These are phyloP conservation scores for Dasyornis broadbenti DNA, from an alignment of 2,113 vertebrate species.

Conservation along the genomic window DNA sequence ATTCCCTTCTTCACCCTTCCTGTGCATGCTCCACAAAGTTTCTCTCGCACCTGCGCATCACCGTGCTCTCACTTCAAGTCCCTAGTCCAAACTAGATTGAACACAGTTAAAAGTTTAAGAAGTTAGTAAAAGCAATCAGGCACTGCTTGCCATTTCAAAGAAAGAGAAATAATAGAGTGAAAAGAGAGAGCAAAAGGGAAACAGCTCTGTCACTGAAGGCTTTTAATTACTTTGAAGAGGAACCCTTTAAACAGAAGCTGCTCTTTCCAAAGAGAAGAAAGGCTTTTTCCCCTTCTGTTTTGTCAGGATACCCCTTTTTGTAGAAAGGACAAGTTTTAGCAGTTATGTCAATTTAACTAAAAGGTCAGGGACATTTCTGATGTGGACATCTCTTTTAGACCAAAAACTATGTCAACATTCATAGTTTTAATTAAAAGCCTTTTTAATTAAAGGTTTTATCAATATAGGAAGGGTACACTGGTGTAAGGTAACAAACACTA, in stretches of 20 bases:
- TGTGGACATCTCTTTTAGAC: background rate
- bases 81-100: background rate
- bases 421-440: background rate
- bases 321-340: background rate
- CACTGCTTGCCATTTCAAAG: background rate
- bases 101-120: background rate
- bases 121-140: background rate
- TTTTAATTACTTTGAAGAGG: background rate
- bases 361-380: background rate
- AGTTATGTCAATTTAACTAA: background rate
- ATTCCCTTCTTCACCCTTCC: background rate
- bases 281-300: background rate
- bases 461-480: background rate
- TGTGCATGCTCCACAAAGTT: background rate
- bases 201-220: background rate
- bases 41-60: rapidly evolving
- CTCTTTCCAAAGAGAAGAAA: background rate
- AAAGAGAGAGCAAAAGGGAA: background rate
- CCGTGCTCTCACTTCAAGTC: background rate
- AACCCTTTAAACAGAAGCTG: background rate
- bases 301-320: background rate
- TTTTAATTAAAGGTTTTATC: background rate
- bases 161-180: background rate
- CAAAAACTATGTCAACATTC: background rate
- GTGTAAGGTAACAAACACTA: background rate